Evolutionary conservation across 2,888 invertebrate species (phyloP).

Genomic region (Archaeoteleia sp.): DNA sequence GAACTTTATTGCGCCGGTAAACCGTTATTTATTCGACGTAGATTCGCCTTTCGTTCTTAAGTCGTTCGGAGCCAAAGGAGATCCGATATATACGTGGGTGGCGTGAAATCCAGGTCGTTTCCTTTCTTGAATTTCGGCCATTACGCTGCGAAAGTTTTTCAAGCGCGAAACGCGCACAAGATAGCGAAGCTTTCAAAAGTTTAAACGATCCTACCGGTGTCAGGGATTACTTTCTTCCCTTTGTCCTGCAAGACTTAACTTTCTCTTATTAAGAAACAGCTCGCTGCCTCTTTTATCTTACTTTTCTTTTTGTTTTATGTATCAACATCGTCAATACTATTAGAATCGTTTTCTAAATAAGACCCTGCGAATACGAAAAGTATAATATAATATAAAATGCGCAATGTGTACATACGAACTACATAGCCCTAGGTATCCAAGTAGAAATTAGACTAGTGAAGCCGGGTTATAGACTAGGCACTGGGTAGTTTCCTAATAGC

Average conservation of each 20-base stretch:
- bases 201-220: constrained; percentile 38
- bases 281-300: constrained; percentile 32
- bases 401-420: too few relatives aligned
- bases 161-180: constrained; percentile 57
- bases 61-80: constrained; percentile 54
- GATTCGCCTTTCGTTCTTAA: constrained; percentile 51
- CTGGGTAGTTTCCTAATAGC: too few relatives aligned
- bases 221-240: constrained; percentile 36
- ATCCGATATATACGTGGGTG: constrained; percentile 32
- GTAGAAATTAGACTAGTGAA: too few relatives aligned
- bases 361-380: constrained; percentile 16
- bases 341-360: too few relatives aligned
- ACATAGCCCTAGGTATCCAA: too few relatives aligned
- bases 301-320: constrained; percentile 24
- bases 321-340: constrained; percentile 34
- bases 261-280: constrained; percentile 46
- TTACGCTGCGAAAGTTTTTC: constrained; percentile 51
- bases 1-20: constrained; percentile 56
- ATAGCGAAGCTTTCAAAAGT: constrained; percentile 47
- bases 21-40: constrained; percentile 55
- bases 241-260: constrained; percentile 43
- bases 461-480: too few relatives aligned
- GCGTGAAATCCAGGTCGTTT: constrained; percentile 51
- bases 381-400: constrained; percentile 15
- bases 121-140: constrained; percentile 51